phyloP scores from a whole-genome alignment of 1,140 invertebrate species.

The Pararge aegeria region DNA sequence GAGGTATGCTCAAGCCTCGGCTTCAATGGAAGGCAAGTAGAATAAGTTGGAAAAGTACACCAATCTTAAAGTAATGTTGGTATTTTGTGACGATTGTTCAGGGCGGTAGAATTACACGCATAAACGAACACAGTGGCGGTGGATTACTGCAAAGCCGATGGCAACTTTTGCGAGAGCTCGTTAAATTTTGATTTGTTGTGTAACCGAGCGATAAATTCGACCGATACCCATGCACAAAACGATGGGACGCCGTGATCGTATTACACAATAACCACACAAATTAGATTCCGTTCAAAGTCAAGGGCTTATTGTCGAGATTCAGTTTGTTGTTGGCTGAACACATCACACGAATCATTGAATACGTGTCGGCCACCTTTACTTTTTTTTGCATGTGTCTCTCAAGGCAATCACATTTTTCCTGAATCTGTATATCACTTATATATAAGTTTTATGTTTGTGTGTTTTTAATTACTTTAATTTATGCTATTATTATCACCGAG shows the following conservation, averaged over 20 bases:
- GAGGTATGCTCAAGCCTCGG: constrained; percentile 20
- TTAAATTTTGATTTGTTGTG: constrained; percentile 78
- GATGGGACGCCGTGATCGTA: constrained; percentile 49
- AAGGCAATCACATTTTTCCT: constrained; percentile 11
- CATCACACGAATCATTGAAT: constrained; percentile 63
- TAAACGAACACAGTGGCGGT: constrained; percentile 48
- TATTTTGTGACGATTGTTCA: constrained; percentile 16
- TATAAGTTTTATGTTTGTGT: no score
- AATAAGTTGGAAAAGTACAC: constrained; percentile 21
- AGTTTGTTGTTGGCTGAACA: constrained; percentile 67
- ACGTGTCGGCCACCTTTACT: constrained; percentile 56
- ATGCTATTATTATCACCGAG: no score
- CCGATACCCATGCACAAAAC: constrained; percentile 54
- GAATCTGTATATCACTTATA: constrained; percentile 2
- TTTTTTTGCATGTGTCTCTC: constrained; percentile 32
- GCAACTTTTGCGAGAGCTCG: constrained; percentile 60
- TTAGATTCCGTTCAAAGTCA: constrained; percentile 77
- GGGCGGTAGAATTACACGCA: constrained; percentile 58
- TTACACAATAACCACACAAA: constrained; percentile 77
- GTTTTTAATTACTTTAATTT: no score
- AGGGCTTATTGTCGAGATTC: constrained; percentile 63
- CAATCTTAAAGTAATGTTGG: constrained; percentile 2
- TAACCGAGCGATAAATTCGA: constrained; percentile 72
- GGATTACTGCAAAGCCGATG: constrained; percentile 48
- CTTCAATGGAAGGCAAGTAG: constrained; percentile 26